phyloP scores from a whole-genome alignment of 2,888 invertebrate genomes.

The Trissoscelio sp. region DNA sequence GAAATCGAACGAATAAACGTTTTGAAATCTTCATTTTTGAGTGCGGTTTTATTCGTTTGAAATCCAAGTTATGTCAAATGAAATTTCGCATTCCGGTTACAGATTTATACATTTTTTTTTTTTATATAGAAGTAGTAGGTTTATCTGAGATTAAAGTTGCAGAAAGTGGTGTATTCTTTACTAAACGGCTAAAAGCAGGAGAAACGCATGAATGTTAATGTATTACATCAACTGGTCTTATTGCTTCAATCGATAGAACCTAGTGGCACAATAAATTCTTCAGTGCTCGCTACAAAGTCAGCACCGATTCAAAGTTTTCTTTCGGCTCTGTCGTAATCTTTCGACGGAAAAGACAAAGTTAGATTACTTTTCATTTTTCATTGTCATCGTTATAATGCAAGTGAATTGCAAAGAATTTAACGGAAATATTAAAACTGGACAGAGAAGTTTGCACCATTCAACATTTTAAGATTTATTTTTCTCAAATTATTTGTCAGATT shows the following conservation, averaged over 20 bases:
- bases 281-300: slow-evolving; percentile 26
- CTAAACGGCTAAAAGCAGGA: neutral
- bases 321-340: slow-evolving; percentile 26
- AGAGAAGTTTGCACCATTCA: too few relatives aligned
- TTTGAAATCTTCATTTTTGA: neutral
- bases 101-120: too few relatives aligned
- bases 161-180: neutral
- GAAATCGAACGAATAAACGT: slow-evolving; percentile 1
- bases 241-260: slow-evolving; percentile 27
- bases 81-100: neutral
- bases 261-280: slow-evolving; percentile 47
- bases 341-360: slow-evolving; percentile 31
- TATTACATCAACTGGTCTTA: slow-evolving; percentile 17
- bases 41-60: neutral
- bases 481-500: too few relatives aligned
- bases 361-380: slow-evolving; percentile 50
- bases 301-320: slow-evolving; percentile 41
- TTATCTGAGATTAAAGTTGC: neutral
- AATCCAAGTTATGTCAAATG: too few relatives aligned
- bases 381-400: slow-evolving; percentile 15
- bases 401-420: slow-evolving; percentile 14
- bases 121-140: too few relatives aligned
- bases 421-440: neutral
- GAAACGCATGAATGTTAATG: slow-evolving; percentile 26
- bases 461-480: too few relatives aligned